phyloP scores from a whole-genome alignment of 2,888 invertebrate genomes.

The Timema podura region DNA sequence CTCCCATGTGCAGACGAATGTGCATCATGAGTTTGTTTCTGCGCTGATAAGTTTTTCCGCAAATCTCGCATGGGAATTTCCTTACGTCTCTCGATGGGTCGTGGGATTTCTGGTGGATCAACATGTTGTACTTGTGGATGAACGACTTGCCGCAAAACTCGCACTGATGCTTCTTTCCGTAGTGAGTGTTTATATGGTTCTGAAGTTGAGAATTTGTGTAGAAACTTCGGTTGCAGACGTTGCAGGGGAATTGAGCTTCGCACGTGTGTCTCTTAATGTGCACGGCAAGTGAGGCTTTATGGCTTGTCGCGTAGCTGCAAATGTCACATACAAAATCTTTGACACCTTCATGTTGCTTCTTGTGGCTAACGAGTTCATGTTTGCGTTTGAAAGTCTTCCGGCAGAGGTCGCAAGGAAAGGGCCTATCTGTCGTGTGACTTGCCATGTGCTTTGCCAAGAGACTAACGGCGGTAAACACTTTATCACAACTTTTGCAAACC shows the following conservation, averaged over 20 bases:
- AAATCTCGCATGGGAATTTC: slow-evolving; percentile 36
- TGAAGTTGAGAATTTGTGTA: slow-evolving; percentile 38
- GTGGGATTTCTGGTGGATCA: slow-evolving; percentile 26
- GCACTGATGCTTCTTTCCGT: slow-evolving; percentile 20
- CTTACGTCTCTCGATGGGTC: slow-evolving; percentile 12
- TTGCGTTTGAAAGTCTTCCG: slow-evolving; percentile 44
- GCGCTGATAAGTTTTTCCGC: slow-evolving; percentile 35
- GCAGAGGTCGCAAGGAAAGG: slow-evolving; percentile 43
- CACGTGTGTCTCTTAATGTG: slow-evolving; percentile 43
- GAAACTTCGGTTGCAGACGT: slow-evolving; percentile 53
- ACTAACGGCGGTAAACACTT: slow-evolving; percentile 17
- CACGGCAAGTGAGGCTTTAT: slow-evolving; percentile 41
- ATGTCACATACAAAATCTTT: slow-evolving; percentile 39
- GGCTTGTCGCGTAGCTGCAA: slow-evolving; percentile 40
- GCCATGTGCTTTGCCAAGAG: slow-evolving; percentile 22
- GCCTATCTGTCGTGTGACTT: slow-evolving; percentile 38
- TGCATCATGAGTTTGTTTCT: slow-evolving; percentile 35
- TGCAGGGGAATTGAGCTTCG: slow-evolving; percentile 40
- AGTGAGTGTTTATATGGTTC: slow-evolving; percentile 15
- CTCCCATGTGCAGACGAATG: slow-evolving; percentile 16
- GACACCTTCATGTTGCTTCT: slow-evolving; percentile 41
- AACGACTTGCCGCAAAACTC: slow-evolving; percentile 21
- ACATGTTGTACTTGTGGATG: slow-evolving; percentile 43
- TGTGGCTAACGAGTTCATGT: slow-evolving; percentile 43
- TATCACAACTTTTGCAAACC: slow-evolving; percentile 24